These are phyloP conservation scores for Panthera uncia DNA, from an alignment of 2,113 vertebrate genomes.

Conservation along the genomic window DNA sequence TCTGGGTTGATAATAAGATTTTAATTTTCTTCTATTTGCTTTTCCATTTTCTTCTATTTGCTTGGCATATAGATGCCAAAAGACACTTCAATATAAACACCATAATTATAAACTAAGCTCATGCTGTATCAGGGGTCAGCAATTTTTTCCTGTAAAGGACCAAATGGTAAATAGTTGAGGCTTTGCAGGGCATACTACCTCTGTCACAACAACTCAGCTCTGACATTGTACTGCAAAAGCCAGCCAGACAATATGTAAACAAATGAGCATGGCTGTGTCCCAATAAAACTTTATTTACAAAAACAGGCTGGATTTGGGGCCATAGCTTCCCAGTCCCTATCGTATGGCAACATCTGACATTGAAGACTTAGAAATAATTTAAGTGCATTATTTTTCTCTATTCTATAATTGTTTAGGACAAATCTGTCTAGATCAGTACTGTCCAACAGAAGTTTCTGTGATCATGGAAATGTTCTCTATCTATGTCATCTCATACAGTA, in stretches of 20 bases:
- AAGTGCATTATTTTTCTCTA: background rate
- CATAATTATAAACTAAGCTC: slow-evolving; percentile 5
- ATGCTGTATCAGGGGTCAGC: background rate
- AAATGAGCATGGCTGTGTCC: background rate
- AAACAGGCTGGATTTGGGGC: background rate
- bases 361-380: background rate
- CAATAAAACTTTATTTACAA: slow-evolving; percentile 21
- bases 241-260: background rate
- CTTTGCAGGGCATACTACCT: background rate
- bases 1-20: background rate
- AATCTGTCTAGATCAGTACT: background rate
- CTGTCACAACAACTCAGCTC: background rate
- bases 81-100: slow-evolving; percentile 7
- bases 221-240: background rate
- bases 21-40: background rate
- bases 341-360: background rate
- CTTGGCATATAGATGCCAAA: background rate
- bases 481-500: background rate
- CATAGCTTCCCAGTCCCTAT: background rate
- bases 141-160: background rate
- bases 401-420: background rate
- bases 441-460: background rate
- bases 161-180: slow-evolving; percentile 2
- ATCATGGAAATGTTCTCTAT: background rate
- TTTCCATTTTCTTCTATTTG: slow-evolving; percentile 27